These are phyloP conservation scores for Alectura lathami DNA, from an alignment of 2,113 vertebrate genomes.

Conservation along the genomic window DNA sequence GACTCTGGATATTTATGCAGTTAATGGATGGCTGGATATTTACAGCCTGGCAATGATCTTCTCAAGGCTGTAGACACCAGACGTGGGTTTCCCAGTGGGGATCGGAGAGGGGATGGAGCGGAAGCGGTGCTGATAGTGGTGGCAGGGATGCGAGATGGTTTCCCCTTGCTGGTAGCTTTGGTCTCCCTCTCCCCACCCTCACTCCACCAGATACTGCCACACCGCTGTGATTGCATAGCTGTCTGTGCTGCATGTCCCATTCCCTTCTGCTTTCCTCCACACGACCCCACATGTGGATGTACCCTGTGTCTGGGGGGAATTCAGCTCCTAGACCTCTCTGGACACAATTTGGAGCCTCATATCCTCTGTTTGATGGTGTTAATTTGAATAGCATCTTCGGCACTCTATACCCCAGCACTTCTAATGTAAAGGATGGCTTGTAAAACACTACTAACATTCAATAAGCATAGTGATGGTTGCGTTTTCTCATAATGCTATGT, in stretches of 20 bases:
- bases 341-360: neutral
- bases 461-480: neutral
- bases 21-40: conserved; percentile 29
- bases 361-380: neutral
- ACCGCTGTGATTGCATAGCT: rapidly evolving
- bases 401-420: neutral
- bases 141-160: neutral
- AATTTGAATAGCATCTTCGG: neutral
- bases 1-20: neutral
- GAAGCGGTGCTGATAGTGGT: neutral
- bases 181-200: neutral
- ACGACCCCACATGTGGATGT: neutral
- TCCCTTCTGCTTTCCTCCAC: neutral
- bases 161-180: neutral
- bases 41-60: conserved; percentile 13
- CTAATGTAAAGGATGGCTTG: neutral
- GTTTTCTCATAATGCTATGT: neutral
- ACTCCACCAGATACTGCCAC: too few relatives aligned
- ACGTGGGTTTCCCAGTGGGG: neutral
- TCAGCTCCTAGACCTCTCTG: rapidly evolving
- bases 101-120: neutral
- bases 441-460: neutral
- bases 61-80: conserved; percentile 12
- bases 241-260: neutral
- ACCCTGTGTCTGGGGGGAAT: neutral